A percentile compares a stretch with the other conserved stretches of the same genome.
Evolutionary conservation across 2,888 invertebrate genomes (phyloP).

Genomic region (Cantharis rustica): DNA sequence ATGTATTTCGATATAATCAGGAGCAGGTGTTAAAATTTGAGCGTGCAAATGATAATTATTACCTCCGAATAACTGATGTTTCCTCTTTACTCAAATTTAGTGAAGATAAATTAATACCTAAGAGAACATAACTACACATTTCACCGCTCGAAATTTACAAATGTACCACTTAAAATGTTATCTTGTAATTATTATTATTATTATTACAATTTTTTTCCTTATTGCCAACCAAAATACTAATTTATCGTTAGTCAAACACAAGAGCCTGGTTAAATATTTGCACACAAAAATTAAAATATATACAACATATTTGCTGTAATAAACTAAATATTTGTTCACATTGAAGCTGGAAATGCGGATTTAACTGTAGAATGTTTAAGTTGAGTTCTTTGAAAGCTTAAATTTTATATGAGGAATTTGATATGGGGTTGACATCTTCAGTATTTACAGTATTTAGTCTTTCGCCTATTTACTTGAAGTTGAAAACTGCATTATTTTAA

Average conservation of each 20-base stretch:
- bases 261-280: background rate
- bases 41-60: constrained; percentile 18
- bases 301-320: constrained; percentile 2
- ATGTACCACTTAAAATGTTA: background rate
- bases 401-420: constrained; percentile 9
- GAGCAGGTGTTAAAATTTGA: constrained; percentile 17
- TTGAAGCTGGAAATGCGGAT: background rate
- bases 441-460: background rate
- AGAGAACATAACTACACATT: constrained; percentile 11
- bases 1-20: background rate
- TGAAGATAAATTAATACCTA: constrained; percentile 15
- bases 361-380: background rate
- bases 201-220: background rate
- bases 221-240: background rate
- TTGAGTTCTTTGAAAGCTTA: background rate
- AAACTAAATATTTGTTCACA: background rate
- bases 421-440: constrained; percentile 12
- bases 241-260: background rate
- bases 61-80: constrained; percentile 7
- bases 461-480: background rate
- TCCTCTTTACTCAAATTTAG: constrained; percentile 16
- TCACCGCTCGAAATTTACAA: constrained; percentile 4
- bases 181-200: background rate
- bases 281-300: background rate
- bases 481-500: background rate